Percentiles rank a stretch among this genome's conserved stretches.
These are phyloP conservation scores for Sarcophaga carnaria DNA, from an alignment of 2,888 invertebrate genomes.

Conservation along the genomic window DNA sequence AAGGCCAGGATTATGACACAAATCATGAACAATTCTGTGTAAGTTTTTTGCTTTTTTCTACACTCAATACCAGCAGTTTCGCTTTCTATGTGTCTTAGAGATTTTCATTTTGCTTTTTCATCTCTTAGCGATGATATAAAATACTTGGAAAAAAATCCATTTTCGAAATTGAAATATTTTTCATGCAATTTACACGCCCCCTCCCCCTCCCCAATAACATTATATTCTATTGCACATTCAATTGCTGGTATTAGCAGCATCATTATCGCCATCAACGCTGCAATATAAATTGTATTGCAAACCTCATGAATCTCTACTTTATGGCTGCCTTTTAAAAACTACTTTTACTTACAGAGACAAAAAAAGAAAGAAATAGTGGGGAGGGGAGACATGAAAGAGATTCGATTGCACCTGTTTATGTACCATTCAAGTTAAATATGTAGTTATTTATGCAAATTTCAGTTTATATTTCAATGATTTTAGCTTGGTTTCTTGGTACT, in stretches of 20 bases:
- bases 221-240: neutral
- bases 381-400: neutral
- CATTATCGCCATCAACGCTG: neutral
- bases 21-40: too few relatives aligned
- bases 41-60: too few relatives aligned
- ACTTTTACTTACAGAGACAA: conserved; percentile 36
- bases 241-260: neutral
- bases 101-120: conserved; percentile 2
- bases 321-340: conserved; percentile 40
- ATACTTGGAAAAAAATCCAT: conserved; percentile 21
- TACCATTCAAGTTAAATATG: neutral
- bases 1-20: too few relatives aligned
- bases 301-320: neutral
- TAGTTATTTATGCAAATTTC: conserved; percentile 23
- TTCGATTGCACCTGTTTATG: conserved; percentile 24
- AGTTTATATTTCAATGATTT: conserved; percentile 39
- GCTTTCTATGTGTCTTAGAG: neutral
- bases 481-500: neutral
- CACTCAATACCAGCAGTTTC: too few relatives aligned
- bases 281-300: neutral
- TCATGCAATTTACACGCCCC: conserved; percentile 8
- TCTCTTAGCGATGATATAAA: neutral
- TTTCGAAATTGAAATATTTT: conserved; percentile 47
- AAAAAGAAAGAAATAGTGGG: neutral
- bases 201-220: neutral